A percentile compares a stretch with the other conserved stretches of the same genome.
phyloP scores from a whole-genome alignment of 1,140 invertebrate species.

The Antheraea mylitta region DNA sequence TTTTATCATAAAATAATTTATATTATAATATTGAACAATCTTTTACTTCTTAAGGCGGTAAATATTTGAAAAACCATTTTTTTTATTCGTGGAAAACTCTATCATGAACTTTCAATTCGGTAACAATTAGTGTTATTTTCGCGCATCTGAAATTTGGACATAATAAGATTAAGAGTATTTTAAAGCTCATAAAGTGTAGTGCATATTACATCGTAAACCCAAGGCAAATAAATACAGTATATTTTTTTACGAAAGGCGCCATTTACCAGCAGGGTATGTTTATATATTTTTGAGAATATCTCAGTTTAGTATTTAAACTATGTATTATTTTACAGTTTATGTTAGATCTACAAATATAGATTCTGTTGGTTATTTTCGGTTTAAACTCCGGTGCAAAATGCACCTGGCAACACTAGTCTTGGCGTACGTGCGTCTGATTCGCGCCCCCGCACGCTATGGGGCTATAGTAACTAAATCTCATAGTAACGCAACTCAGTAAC shows the following conservation, averaged over 20 bases:
- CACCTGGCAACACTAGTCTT: conserved; percentile 12
- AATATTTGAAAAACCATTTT: too few species aligned
- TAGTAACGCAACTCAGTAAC: background rate
- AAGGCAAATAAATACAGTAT: background rate
- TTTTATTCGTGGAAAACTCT: too few species aligned
- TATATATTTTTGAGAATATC: background rate
- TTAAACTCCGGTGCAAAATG: conserved; percentile 12
- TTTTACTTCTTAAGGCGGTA: too few species aligned
- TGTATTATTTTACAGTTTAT: conserved; percentile 9
- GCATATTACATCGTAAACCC: background rate
- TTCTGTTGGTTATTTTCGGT: conserved; percentile 7
- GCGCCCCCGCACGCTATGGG: conserved; percentile 7
- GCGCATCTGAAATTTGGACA: background rate
- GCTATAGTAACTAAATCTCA: background rate
- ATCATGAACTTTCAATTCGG: too few species aligned
- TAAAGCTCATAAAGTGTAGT: background rate
- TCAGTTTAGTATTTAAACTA: background rate
- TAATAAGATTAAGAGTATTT: background rate
- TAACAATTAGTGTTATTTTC: background rate
- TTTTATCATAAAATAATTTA: background rate
- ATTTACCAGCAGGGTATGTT: background rate
- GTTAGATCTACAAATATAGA: conserved; percentile 6
- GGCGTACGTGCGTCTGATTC: conserved; percentile 6
- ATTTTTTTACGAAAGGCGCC: conserved; percentile 1
- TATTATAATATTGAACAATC: background rate